Evolutionary conservation across 2,113 vertebrate species (phyloP), one percentile per base, ranked within the genome.

Genomic region (Prunella fulvescens): DNA sequence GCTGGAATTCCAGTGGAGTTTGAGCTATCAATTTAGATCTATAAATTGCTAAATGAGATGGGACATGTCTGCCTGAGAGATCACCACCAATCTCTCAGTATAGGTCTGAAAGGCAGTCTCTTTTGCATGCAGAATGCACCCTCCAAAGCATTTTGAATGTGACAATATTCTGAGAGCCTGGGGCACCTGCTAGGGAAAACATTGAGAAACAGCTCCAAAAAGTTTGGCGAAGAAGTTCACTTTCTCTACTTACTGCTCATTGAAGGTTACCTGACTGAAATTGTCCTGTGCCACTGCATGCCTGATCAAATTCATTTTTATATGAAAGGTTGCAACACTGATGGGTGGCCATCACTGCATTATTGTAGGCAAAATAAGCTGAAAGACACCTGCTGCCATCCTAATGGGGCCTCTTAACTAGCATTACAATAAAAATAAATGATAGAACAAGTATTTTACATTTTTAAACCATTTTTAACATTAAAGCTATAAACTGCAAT

Each of bases 241-340:
- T 90, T 88, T 54, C 28, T 69, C 42, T 93, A 4, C 74, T 90
- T 90, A 93, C 28, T 58, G 39, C 25, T 69, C 9, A 58, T 33
- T 29, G 81, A 92, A 95, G 84, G 58, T 85, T 91, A 87, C 80
- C 74, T 86, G 58, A 69, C 74, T 58, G 67, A 24, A 93, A 90
- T 77, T 86, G 48, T 70, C 62, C 79, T 54, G 25, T 78, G 40
- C 12, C 5, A 9, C 45, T 65, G 37, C 40, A 57, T 26, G 58
- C n/a, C n/a, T 39, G 44, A 92, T 48, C 37, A 81, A 94, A 80
- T 82, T 76, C 15, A 56, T 77, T 84, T 66, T 77, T 73, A 81
- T 56, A 79, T 1, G 5, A 35, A 89, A 73, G 42, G 39, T 24
- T 76, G 1, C 44, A 92, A 84, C 67, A 53, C 48, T 45, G 58